phyloP scores from a whole-genome alignment of 1,140 invertebrate genomes.

The Archivesica marissinica region DNA sequence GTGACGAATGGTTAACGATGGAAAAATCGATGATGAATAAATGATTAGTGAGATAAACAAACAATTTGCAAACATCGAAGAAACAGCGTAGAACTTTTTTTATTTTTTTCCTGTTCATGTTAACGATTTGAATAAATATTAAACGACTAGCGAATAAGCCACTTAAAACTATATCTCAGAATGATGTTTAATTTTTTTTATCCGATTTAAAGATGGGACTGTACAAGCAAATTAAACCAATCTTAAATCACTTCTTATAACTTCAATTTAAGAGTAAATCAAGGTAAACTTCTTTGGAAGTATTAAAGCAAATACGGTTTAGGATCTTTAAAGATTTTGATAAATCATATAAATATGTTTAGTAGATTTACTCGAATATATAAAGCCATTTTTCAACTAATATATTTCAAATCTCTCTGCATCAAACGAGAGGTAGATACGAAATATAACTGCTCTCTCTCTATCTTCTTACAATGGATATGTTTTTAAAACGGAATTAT shows the following conservation, averaged over 20 bases:
- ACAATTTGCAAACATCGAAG: not conserved
- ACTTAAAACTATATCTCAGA: constrained; percentile 46
- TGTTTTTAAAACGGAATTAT: no score
- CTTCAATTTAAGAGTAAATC: constrained; percentile 39
- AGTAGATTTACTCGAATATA: constrained; percentile 62
- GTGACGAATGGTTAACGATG: constrained; percentile 18
- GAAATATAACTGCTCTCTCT: no score
- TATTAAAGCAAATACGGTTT: constrained; percentile 59
- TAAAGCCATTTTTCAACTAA: constrained; percentile 40
- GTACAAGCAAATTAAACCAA: constrained; percentile 31
- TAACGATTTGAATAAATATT: constrained; percentile 44
- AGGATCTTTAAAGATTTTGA: constrained; percentile 56
- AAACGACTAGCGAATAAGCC: constrained; percentile 40
- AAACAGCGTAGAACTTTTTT: not conserved
- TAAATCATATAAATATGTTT: constrained; percentile 62
- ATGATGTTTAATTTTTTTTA: constrained; percentile 57
- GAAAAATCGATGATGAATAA: constrained; percentile 21
- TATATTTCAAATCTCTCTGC: not conserved
- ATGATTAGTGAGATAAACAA: constrained; percentile 35
- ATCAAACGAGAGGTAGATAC: constrained; percentile 3
- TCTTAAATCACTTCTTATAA: constrained; percentile 55
- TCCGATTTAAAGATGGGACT: constrained; percentile 58
- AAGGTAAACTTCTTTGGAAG: constrained; percentile 21
- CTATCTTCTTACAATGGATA: constrained; percentile 3
- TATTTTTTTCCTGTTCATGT: not conserved